A percentile compares a stretch with the other conserved stretches of the same genome.
These are phyloP conservation scores for Entomobrya multifasciata DNA, from an alignment of 2,888 invertebrate genomes.

Conservation along the genomic window DNA sequence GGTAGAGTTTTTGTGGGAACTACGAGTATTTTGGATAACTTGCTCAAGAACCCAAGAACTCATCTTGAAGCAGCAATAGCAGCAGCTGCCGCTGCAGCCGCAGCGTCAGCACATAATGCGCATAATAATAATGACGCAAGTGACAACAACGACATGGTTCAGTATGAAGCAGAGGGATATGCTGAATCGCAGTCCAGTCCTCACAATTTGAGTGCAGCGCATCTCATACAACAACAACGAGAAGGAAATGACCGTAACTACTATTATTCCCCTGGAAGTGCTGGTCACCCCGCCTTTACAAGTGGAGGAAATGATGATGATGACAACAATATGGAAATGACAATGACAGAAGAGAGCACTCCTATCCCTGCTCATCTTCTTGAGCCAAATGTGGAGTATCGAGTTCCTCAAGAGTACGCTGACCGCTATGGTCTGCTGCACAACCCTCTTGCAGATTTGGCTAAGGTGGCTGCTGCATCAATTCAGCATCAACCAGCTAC, in stretches of 20 bases:
- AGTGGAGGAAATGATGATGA: conserved; percentile 75
- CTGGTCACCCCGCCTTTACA: conserved; percentile 76
- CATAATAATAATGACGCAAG: conserved; percentile 75
- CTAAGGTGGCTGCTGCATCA: conserved; percentile 78
- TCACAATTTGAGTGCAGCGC: conserved; percentile 74
- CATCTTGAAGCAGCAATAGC: conserved; percentile 76
- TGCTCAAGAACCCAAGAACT: conserved; percentile 79
- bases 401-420: conserved; percentile 78
- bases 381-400: conserved; percentile 79
- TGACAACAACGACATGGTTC: conserved; percentile 79
- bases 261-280: conserved; percentile 77
- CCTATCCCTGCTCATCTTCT: conserved; percentile 79
- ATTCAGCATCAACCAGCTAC: conserved; percentile 76
- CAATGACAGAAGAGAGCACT: conserved; percentile 78
- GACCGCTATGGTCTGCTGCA: conserved; percentile 78
- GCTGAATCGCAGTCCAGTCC: conserved; percentile 75
- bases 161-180: conserved; percentile 79
- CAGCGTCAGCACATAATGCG: conserved; percentile 63
- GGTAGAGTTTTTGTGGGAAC: conserved; percentile 78
- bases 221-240: conserved; percentile 72
- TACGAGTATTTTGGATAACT: conserved; percentile 80
- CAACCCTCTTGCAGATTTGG: conserved; percentile 78
- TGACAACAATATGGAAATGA: conserved; percentile 78
- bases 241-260: conserved; percentile 69
- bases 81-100: conserved; percentile 72